Evolutionary conservation across 2,797 vertebrate species (phyloP), one percentile per base, ranked within the genome.

Genomic region (Melanotaenia nigrans): DNA sequence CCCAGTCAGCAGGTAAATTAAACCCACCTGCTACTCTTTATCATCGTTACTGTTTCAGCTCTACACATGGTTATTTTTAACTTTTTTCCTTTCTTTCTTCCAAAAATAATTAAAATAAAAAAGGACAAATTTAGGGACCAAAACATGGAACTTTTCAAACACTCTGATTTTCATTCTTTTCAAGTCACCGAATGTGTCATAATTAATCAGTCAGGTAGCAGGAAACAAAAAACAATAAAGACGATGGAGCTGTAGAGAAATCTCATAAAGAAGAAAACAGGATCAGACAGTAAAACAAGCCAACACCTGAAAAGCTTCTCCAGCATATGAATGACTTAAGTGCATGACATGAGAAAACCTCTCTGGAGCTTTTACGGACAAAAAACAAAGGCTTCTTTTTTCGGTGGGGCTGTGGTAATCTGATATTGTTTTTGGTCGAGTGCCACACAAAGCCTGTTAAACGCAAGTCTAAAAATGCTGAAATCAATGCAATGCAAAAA

Each of bases 381-480:
- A 36, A 67, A 68, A 83, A 81, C 68, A 77, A 71, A 77, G 71
- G 77, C 7, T 10, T 28, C 32, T 61, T 18, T 84, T 72, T 61
- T 71, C 68, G 54, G 59, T 63, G 40, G 54, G 65, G 30, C 61
- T 58, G 57, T 33, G n/a, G 47, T 20, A 68, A 62, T 61, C 33
- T 47, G 75, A 72, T 81, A 63, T 62, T 22, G 7, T 28, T 5
- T 25, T 65, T 78, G 67, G 32, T 33, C 36, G n/a, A 1, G 33
- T 68, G 65, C 67, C 63, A 25, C 24, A 33, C 14, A 32, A 69
- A 16, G 42, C 56, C 11, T 73, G 54, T 77, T 64, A 45, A 55
- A 71, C 49, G 68, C 63, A 63, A 71, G 61, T 47, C 67, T 36
- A n/a, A 49, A 13, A 57, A 51, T 33, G 69, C 79, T 78, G 3